These are phyloP conservation scores for Drosophila prostipennis DNA, from an alignment of 2,888 invertebrate genomes.

Conservation along the genomic window DNA sequence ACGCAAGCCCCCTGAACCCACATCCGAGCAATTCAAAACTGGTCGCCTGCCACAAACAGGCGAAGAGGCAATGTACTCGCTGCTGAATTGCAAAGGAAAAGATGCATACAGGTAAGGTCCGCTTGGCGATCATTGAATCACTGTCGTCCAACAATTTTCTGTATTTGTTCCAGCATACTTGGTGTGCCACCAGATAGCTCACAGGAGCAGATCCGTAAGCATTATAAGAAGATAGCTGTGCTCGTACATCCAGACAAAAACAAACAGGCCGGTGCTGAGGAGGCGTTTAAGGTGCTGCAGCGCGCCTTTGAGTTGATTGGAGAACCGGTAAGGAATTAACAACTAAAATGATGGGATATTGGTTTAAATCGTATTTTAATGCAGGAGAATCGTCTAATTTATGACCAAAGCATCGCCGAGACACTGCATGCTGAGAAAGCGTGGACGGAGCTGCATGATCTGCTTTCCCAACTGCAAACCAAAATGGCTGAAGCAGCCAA, in stretches of 20 bases:
- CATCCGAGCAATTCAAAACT: slow-evolving; percentile 81
- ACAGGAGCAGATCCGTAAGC: slow-evolving; percentile 97
- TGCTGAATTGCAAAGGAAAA: slow-evolving; percentile 96
- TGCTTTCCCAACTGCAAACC: slow-evolving; percentile 94
- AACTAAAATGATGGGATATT: not conserved
- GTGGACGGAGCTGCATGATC: slow-evolving; percentile 94
- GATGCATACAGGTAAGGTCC: slow-evolving; percentile 93
- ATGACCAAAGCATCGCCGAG: slow-evolving; percentile 90
- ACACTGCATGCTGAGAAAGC: slow-evolving; percentile 93
- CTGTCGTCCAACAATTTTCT: not conserved
- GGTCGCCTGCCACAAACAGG: slow-evolving; percentile 92
- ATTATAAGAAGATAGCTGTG: slow-evolving; percentile 96
- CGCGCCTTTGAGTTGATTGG: slow-evolving; percentile 98
- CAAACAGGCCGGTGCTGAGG: slow-evolving; percentile 96
- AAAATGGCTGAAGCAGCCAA: slow-evolving; percentile 98
- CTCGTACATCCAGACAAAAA: slow-evolving; percentile 98
- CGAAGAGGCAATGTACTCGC: slow-evolving; percentile 96
- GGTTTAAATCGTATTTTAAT: slow-evolving; percentile 33
- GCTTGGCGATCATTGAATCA: rapidly evolving
- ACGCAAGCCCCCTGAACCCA: slow-evolving; percentile 83
- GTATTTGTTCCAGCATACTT: slow-evolving; percentile 87
- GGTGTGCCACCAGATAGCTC: slow-evolving; percentile 94
- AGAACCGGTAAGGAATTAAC: slow-evolving; percentile 88
- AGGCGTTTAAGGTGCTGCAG: slow-evolving; percentile 97
- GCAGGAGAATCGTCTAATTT: slow-evolving; percentile 90